phyloP scores from a whole-genome alignment of 2,797 vertebrate genomes.

The Heliangelus exortis region DNA sequence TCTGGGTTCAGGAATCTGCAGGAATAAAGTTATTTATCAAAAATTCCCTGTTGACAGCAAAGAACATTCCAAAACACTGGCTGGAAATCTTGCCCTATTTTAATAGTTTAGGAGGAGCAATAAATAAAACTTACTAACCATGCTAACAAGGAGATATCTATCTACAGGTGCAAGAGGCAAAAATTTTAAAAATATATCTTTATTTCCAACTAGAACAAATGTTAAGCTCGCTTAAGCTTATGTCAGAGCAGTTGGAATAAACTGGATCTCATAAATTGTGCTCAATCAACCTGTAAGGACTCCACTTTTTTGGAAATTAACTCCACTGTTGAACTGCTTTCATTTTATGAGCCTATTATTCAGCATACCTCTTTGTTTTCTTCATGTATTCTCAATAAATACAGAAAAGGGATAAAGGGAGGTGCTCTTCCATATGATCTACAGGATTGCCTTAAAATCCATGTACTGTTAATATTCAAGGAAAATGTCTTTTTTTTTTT shows the following conservation, averaged over 20 bases:
- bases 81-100: neutral
- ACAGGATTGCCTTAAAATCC: neutral
- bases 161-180: neutral
- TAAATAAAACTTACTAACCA: neutral
- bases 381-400: neutral
- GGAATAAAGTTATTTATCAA: neutral
- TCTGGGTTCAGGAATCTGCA: neutral
- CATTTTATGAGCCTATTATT: neutral
- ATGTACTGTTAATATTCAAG: neutral
- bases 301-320: neutral
- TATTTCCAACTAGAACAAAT: neutral
- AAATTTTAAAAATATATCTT: fast-evolving
- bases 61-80: neutral
- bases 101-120: neutral
- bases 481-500: neutral
- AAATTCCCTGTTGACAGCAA: neutral
- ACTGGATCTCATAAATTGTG: neutral
- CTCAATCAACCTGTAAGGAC: neutral
- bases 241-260: neutral
- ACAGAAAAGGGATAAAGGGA: neutral
- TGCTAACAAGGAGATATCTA: neutral
- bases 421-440: neutral
- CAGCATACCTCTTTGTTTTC: neutral
- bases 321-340: neutral
- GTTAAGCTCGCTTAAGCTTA: neutral